A percentile compares a stretch with the other conserved stretches of the same genome.
Evolutionary conservation across 2,888 invertebrate genomes (phyloP).

Genomic region (Eupithecia centaureata): DNA sequence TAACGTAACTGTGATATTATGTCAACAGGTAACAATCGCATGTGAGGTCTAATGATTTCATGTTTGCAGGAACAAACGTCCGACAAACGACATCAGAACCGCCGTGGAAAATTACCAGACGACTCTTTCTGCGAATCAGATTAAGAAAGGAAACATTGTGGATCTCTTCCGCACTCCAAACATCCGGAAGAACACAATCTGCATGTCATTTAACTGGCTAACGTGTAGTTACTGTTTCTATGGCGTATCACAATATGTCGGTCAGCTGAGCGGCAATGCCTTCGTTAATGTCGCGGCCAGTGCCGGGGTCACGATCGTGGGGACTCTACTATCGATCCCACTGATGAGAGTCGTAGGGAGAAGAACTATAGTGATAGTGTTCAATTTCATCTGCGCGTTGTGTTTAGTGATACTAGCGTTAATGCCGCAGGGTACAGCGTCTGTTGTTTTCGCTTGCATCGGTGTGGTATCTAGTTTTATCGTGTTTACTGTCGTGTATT

Average conservation of each 20-base stretch:
- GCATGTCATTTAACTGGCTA: slow-evolving; percentile 90
- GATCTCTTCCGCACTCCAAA: slow-evolving; percentile 90
- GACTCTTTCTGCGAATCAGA: slow-evolving; percentile 57
- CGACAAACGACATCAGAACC: slow-evolving; percentile 71
- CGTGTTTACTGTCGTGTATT: slow-evolving; percentile 93
- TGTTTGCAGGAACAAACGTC: slow-evolving; percentile 76
- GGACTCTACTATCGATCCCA: slow-evolving; percentile 86
- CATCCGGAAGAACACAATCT: slow-evolving; percentile 87
- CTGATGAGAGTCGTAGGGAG: slow-evolving; percentile 87
- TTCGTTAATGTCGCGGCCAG: slow-evolving; percentile 92
- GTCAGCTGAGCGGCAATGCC: slow-evolving; percentile 90
- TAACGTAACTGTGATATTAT: neutral
- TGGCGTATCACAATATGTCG: slow-evolving; percentile 92
- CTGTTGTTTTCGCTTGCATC: slow-evolving; percentile 86
- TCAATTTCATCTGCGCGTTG: slow-evolving; percentile 85
- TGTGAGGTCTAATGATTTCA: slow-evolving; percentile 9
- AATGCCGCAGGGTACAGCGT: slow-evolving; percentile 69
- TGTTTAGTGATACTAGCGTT: slow-evolving; percentile 85
- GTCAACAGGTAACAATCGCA: neutral
- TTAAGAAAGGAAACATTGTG: slow-evolving; percentile 81
- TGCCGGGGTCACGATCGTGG: slow-evolving; percentile 85
- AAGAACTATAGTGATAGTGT: slow-evolving; percentile 85
- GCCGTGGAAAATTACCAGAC: slow-evolving; percentile 70
- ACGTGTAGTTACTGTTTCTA: slow-evolving; percentile 91
- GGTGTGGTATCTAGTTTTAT: slow-evolving; percentile 92